These are phyloP conservation scores for Acrossocheilus fasciatus DNA, from an alignment of 2,797 vertebrate genomes.

Conservation along the genomic window DNA sequence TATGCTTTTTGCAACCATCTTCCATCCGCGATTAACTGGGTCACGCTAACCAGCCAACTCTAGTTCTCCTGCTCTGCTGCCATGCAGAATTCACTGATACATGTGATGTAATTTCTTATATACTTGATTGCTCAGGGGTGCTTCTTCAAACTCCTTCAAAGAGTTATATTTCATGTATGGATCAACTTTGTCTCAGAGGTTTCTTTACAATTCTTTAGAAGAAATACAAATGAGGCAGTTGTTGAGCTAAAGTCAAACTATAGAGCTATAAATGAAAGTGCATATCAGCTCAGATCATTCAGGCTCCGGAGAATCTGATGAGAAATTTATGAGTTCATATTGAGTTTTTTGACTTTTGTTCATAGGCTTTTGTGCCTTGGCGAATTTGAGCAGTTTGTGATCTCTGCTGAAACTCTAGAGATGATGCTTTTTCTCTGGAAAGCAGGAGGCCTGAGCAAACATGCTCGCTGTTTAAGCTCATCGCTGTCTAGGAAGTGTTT, in stretches of 20 bases:
- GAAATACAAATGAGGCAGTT: neutral
- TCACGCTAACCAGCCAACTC: neutral
- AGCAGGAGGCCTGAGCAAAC: neutral
- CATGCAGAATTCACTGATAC: neutral
- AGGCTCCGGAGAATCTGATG: constrained; percentile 1
- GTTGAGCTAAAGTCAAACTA: neutral
- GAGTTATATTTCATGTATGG: constrained; percentile 4
- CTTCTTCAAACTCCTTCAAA: neutral
- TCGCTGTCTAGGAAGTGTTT: neutral
- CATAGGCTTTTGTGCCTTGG: constrained; percentile 4
- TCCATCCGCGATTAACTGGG: neutral
- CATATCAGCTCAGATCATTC: neutral
- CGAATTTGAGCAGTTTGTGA: neutral
- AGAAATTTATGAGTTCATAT: constrained; percentile 14
- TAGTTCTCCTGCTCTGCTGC: neutral
- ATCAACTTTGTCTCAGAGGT: neutral
- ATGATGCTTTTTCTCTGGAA: neutral
- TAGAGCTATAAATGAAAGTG: constrained; percentile 5
- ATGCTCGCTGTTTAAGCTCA: neutral
- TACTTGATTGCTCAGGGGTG: neutral
- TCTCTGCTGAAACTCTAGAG: neutral
- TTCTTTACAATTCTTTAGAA: neutral
- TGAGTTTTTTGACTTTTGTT: neutral
- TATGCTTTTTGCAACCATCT: neutral
- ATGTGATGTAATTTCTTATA: neutral